Base-by-base conservation (phyloP, 2,888 invertebrate genomes). In the Rhagonycha lutea region DNA sequence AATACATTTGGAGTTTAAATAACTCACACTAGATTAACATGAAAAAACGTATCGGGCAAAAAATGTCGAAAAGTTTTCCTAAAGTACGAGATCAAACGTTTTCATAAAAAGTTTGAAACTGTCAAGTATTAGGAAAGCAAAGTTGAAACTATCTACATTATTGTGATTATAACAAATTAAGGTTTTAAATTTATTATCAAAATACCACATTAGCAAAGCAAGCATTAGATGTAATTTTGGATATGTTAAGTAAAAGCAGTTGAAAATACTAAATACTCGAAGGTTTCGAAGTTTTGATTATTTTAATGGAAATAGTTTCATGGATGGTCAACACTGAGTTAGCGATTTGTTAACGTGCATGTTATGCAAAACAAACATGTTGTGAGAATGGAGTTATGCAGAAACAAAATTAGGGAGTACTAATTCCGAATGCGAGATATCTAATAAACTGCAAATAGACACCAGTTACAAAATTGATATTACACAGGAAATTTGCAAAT, bases 311-410 rank as follows among this genome's bases (percentile, higher is more conserved):
- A 65, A 65, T 65, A 65, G 63, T 65, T 65, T 65, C 18, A 26
- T 65, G 26, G 63, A 18, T 65, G 63, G 63, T 65, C 63, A 65
- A 65, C 26, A 65, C 24, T 24, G 63, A 65, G 26, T 65, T 63
- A 18, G 24, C 24, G 63, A 63, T 63, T 63, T 63, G 62, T 73
- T 47, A 47, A 47, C 47, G 73, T 60, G 32, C 69, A 73, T 73
- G 69, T 69, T 69, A 73, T 73, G 73, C 69, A 73, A 73, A 73
- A 69, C 47, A 62, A 65, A 32, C 69, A 63, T 69, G 69, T 69
- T 73, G 69, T 23, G 69, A 18, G 23, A 61, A 63, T 4, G 32
- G 73, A 73, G 68, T 73, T 73, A 73, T 69, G 73, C 69, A 29
- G 69, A 32, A 62, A 69, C 47, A 47, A 47, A 32, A 47, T 47